A percentile compares a stretch with the other conserved stretches of the same genome.
These are phyloP conservation scores for Steinernema carpocapsae DNA, from an alignment of 2,888 invertebrate genomes.

Conservation along the genomic window DNA sequence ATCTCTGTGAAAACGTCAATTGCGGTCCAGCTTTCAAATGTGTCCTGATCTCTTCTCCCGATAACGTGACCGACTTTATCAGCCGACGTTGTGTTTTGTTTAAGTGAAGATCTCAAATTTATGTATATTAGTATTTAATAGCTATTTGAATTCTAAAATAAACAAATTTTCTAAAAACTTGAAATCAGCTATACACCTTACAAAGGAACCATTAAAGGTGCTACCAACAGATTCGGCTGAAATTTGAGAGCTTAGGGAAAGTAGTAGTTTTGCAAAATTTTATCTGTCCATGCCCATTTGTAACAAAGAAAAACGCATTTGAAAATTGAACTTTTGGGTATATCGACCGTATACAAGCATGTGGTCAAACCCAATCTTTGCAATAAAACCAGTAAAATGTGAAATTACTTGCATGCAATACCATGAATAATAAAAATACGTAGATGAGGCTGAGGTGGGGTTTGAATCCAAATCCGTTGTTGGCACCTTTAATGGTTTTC, in stretches of 20 bases:
- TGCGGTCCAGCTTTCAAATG: slow-evolving; percentile 7
- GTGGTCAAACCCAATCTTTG: too few relatives aligned
- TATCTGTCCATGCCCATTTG: background rate
- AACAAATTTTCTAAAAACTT: background rate
- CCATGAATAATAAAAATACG: too few relatives aligned
- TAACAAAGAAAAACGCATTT: background rate
- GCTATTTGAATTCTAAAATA: background rate
- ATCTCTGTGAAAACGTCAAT: background rate
- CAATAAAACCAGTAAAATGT: too few relatives aligned
- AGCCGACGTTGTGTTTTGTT: background rate
- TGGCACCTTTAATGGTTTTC: too few relatives aligned
- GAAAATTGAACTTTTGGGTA: too few relatives aligned
- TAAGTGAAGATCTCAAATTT: background rate
- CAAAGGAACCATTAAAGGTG: background rate
- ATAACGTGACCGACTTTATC: background rate
- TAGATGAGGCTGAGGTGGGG: too few relatives aligned
- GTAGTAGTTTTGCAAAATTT: background rate
- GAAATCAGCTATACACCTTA: background rate
- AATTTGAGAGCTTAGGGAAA: background rate
- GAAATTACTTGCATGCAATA: too few relatives aligned
- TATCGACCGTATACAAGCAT: too few relatives aligned
- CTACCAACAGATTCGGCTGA: too few relatives aligned
- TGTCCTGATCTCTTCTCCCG: background rate
- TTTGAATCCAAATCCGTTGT: too few relatives aligned
- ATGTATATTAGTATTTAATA: background rate